Conservation (phyloP, 2,797 vertebrate species). For the Microcaecilia unicolor region DNA sequence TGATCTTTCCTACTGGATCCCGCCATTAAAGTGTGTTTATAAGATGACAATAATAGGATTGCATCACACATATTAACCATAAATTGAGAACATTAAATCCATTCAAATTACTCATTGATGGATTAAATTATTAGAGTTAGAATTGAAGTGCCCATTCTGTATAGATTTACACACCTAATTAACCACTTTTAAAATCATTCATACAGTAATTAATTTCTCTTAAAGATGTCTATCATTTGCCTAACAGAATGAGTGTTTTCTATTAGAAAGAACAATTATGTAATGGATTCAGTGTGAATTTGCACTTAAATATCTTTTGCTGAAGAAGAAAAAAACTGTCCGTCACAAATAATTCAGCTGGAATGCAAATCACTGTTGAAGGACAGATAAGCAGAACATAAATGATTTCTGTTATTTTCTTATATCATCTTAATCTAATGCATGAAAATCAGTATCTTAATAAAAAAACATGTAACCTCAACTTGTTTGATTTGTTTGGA, state of each 20-base stretch:
- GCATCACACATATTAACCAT: not conserved
- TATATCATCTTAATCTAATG: not conserved
- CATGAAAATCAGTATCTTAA: not conserved
- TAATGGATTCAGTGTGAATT: conserved; percentile 15
- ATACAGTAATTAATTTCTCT: conserved; percentile 10
- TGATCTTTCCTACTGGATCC: too few species aligned
- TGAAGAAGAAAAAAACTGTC: conserved; percentile 8
- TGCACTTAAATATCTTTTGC: not conserved
- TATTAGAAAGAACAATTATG: conserved; percentile 24
- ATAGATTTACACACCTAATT: conserved; percentile 12
- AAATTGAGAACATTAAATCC: conserved; percentile 9
- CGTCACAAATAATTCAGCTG: not conserved
- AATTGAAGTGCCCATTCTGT: not conserved
- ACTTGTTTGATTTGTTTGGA: too few species aligned
- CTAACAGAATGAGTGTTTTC: conserved; percentile 13
- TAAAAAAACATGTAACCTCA: not conserved
- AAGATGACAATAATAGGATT: too few species aligned
- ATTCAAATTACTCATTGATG: not conserved
- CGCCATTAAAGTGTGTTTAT: too few species aligned
- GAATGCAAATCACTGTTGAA: not conserved
- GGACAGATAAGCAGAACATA: conserved; percentile 1
- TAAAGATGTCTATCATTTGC: conserved; percentile 18
- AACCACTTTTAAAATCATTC: conserved; percentile 12
- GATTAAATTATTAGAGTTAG: conserved; percentile 10
- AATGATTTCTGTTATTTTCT: not conserved